Evolutionary conservation across 2,113 vertebrate species (phyloP).

Genomic region (Pygoscelis adeliae): DNA sequence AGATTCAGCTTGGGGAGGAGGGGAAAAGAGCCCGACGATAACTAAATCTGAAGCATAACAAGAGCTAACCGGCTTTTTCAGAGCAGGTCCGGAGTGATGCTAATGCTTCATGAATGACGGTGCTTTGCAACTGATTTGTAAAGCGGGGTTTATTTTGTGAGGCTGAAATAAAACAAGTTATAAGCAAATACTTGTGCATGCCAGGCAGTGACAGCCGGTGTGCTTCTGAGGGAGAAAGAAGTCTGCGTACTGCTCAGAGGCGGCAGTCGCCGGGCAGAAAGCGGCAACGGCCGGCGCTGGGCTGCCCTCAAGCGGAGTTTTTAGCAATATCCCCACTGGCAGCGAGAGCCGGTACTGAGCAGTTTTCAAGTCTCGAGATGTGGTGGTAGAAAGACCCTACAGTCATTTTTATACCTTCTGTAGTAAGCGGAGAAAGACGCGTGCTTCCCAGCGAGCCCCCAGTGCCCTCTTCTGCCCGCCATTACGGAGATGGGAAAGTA

Average conservation of each 20-base stretch:
- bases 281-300: neutral
- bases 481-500: rapidly evolving
- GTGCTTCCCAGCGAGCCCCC: rapidly evolving
- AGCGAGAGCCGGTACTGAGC: rapidly evolving
- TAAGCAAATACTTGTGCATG: rapidly evolving
- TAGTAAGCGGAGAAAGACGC: rapidly evolving
- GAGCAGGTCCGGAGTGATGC: rapidly evolving
- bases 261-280: neutral
- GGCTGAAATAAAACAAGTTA: neutral
- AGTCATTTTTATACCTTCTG: rapidly evolving
- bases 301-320: slow-evolving; percentile 2
- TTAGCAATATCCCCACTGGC: neutral
- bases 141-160: rapidly evolving
- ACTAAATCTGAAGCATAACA: rapidly evolving
- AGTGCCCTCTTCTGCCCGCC: neutral
- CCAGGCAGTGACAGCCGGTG: neutral
- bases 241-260: rapidly evolving
- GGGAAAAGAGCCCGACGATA: rapidly evolving
- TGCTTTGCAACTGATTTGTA: rapidly evolving
- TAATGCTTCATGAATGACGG: rapidly evolving
- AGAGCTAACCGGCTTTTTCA: neutral
- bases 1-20: neutral
- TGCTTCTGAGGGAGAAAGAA: neutral
- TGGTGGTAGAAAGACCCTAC: rapidly evolving
- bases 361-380: neutral